Base-by-base conservation (phyloP, 2,113 vertebrate species). In the Gymnogyps californianus region DNA sequence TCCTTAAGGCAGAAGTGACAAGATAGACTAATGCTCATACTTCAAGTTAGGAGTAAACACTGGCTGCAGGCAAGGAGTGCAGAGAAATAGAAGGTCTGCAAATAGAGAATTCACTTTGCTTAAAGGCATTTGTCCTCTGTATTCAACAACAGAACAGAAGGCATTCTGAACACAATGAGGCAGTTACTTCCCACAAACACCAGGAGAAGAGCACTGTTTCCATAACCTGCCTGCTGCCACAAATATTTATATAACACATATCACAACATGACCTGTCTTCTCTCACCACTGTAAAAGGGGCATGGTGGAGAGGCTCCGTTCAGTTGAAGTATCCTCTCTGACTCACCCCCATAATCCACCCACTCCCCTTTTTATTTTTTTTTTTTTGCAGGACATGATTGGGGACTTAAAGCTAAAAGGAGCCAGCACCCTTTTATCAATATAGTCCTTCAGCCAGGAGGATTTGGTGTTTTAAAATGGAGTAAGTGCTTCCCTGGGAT, bases 201-300 rank as follows among this genome's bases (percentile, higher is more conserved):
- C 67, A 83, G 52, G 15, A 32, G 52, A 7, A 10, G 8, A 70
- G 51, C 71, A 5, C 5, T 0, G 17, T 4, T 20, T 3, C 24
- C 70, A 28, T 0, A 10, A 21, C 34, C 87, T 13, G 17, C 65
- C 75, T 6, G 31, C 52, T 49, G 58, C 66, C 65, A 51, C 20
- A 7, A n/a, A 6, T 2, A 16, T 3, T n/a, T 5, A 32, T 5
- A 13, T 47, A 34, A 10, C 26, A 1, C 0, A 0, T 7, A 17
- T 2, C 52, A 13, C 51, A 22, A 1, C n/a, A 18, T 0, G 6
- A 18, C 52, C 78, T 2, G 3, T 8, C 59, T 42, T 5, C 65
- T n/a, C 67, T 34, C 69, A 13, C 36, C n/a, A 1, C 90, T 15
- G 31, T 9, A 14, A 7, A 12, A 72, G 16, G 26, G 36, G 8